Base-by-base conservation (phyloP, 53 echinoderm and acorn worm species). In the Holothuria leucospilota region DNA sequence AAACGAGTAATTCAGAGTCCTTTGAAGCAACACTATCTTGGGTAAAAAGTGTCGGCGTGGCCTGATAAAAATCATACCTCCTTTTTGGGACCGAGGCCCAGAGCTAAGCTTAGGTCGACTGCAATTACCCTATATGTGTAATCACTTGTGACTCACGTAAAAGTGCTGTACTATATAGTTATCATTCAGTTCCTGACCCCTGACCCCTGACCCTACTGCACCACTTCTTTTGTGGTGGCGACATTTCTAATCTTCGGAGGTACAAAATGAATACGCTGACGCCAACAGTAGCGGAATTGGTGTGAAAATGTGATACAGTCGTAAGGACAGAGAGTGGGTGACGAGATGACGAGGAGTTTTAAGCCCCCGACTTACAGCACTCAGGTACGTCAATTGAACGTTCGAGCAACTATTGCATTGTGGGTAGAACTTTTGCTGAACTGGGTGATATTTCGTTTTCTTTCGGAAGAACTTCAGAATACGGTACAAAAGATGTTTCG, bases 231-330 rank as follows among this genome's bases (percentile, higher is more conserved):
- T 56, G 56, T 56, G 2, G 8, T 56, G 56, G 18, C 18, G 56
- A 1, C 67, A 30, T 67, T 30, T 29, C 67, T 67, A 67, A 14
- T 23, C 67, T 15, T 59, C 61, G n/a, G 59, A 13, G 13, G 62
- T 85, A 85, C 90, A 90, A 26, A 70, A 60, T 6, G 59, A 38
- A 28, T 79, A 85, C 15, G 85, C 80, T 11, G 90, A 70, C 2
- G 82, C 78, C 52, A 90, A 20, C 20, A 90, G 18, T 0, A 93
- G 81, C 20, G 96, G 94, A 6, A 96, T 56, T 38, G 96, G 96
- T 49, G 94, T 83, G 72, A 91, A 96, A 4, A 96, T 20, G 42
- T 96, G 96, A 63, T 93, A 93, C 13, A 92, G 68, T 85, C 96
- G 88, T 11, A 96, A 66, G 1, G 96, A 87, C 18, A 90, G 91